Evolutionary conservation across 2,113 vertebrate species (phyloP).

Genomic region (Hassar affinis): DNA sequence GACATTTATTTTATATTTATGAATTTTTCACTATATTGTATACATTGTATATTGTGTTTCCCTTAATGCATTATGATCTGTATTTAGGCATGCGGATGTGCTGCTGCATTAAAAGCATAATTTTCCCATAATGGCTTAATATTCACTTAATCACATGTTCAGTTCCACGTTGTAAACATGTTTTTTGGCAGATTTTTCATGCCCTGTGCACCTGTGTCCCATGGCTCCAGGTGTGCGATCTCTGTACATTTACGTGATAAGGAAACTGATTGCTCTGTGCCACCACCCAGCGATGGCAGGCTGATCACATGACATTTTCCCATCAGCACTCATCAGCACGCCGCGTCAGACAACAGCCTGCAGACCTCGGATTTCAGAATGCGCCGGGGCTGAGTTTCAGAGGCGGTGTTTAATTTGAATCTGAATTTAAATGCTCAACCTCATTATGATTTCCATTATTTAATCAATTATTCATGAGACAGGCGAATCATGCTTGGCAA

Average conservation of each 20-base stretch:
- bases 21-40: background rate
- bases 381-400: conserved; percentile 50
- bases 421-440: conserved; percentile 73
- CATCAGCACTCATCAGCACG: conserved; percentile 61
- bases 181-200: conserved; percentile 2
- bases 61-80: background rate
- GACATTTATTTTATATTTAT: conserved; percentile 14
- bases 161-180: conserved; percentile 11
- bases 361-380: conserved; percentile 49
- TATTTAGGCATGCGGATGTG: background rate
- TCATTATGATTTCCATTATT: conserved; percentile 76
- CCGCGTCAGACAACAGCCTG: conserved; percentile 47
- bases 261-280: conserved; percentile 61
- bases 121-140: conserved; percentile 17
- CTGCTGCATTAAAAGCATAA: background rate
- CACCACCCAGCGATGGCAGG: conserved; percentile 49
- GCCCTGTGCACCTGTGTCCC: conserved; percentile 34
- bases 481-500: conserved; percentile 62
- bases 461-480: conserved; percentile 77
- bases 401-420: conserved; percentile 73
- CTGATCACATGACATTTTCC: conserved; percentile 51
- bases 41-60: too few relatives aligned
- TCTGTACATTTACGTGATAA: conserved; percentile 31
- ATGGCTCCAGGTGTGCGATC: conserved; percentile 33
- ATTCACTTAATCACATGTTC: conserved; percentile 33